phyloP scores from a whole-genome alignment of 2,797 vertebrate species.

The Hippoglossus hippoglossus region DNA sequence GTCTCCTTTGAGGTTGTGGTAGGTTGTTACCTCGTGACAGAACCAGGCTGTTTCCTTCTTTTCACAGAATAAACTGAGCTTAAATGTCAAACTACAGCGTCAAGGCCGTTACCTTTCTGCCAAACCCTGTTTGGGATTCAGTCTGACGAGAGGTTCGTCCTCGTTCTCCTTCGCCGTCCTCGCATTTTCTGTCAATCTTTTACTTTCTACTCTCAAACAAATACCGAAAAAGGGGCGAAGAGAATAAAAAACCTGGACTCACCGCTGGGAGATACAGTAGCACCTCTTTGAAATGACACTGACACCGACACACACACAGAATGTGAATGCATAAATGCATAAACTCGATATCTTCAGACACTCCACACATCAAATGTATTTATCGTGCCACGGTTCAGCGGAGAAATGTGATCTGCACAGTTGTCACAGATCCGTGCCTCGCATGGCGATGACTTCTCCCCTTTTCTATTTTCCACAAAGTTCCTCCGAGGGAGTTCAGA shows the following conservation, averaged over 20 bases:
- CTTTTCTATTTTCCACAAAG: slow-evolving; percentile 33
- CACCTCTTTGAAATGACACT: slow-evolving; percentile 24
- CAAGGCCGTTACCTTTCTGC: neutral
- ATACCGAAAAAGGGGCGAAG: neutral
- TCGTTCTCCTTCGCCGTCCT: neutral
- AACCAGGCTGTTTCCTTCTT: too few relatives aligned
- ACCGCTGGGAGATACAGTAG: slow-evolving; percentile 23
- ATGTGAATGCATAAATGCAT: slow-evolving; percentile 44
- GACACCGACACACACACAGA: neutral
- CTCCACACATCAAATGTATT: slow-evolving; percentile 41
- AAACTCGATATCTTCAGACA: slow-evolving; percentile 25
- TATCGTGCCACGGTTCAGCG: slow-evolving; percentile 8
- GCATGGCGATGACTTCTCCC: slow-evolving; percentile 39
- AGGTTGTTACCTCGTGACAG: too few relatives aligned
- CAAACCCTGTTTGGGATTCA: neutral
- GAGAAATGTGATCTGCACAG: slow-evolving; percentile 39
- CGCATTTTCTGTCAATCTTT: slow-evolving; percentile 19
- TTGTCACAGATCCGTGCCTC: slow-evolving; percentile 33
- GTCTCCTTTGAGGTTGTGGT: too few relatives aligned
- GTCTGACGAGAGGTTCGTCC: neutral
- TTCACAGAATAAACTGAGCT: neutral
- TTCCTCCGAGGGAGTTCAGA: slow-evolving; percentile 55
- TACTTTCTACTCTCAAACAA: neutral
- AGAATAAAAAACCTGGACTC: neutral
- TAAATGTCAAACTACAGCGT: neutral